A percentile compares a stretch with the other conserved stretches of the same genome.
phyloP scores from a whole-genome alignment of 2,113 vertebrate genomes.

The Brachypteracias leptosomus region DNA sequence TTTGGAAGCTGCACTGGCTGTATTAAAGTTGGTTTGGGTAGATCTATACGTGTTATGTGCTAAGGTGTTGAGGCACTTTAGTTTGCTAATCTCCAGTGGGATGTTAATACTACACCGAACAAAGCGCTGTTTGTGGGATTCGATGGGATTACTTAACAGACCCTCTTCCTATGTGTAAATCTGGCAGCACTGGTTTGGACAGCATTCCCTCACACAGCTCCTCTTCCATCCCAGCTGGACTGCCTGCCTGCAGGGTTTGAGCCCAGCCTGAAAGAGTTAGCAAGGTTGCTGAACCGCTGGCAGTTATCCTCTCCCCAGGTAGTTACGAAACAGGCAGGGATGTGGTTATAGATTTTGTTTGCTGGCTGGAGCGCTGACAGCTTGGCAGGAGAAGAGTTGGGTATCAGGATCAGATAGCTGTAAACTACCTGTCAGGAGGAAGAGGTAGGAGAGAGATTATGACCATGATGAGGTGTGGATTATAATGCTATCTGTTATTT shows the following conservation, averaged over 20 bases:
- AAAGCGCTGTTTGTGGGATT: background rate
- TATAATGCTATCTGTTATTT: background rate
- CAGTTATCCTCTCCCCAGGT: background rate
- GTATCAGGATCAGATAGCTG: conserved; percentile 1
- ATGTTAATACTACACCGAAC: background rate
- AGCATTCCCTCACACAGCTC: background rate
- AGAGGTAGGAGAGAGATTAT: conserved; percentile 1
- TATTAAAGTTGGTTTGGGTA: background rate
- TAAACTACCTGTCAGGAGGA: conserved; percentile 19
- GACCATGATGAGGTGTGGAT: background rate
- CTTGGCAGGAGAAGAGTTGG: background rate
- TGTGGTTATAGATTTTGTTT: background rate
- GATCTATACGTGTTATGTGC: background rate
- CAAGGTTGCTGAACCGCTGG: background rate
- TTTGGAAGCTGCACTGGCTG: background rate
- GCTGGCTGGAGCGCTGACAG: background rate
- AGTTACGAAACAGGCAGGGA: background rate
- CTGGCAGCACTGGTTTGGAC: background rate
- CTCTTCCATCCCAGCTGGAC: background rate
- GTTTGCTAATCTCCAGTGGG: background rate
- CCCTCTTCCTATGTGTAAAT: background rate
- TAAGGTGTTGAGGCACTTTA: background rate
- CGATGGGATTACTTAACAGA: background rate
- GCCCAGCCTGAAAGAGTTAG: background rate
- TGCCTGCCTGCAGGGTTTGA: background rate